Evolutionary conservation across 1,140 invertebrate species (phyloP).

Genomic region (Drosophila orosa): DNA sequence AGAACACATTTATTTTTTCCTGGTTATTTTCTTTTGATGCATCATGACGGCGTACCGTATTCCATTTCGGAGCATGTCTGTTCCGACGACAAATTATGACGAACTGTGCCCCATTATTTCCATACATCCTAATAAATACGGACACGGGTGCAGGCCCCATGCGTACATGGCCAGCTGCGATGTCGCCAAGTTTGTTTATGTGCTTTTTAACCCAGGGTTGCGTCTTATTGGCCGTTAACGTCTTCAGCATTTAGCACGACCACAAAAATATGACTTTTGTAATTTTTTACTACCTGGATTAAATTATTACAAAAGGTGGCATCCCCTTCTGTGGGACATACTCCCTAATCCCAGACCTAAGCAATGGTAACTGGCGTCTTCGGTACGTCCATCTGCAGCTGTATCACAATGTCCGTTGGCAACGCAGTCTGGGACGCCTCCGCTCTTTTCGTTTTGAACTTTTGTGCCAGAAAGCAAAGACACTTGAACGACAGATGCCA

Average conservation of each 20-base stretch:
- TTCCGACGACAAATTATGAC: constrained; percentile 66
- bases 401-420: constrained; percentile 14
- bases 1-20: neutral
- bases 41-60: constrained; percentile 10
- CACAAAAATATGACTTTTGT: constrained; percentile 24
- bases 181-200: constrained; percentile 55
- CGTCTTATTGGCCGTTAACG: constrained; percentile 38
- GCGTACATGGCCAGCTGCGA: constrained; percentile 29
- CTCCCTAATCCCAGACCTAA: neutral
- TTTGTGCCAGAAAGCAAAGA: constrained; percentile 69
- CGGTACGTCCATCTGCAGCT: constrained; percentile 4
- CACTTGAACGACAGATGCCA: constrained; percentile 68
- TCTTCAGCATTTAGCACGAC: constrained; percentile 24
- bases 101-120: constrained; percentile 55
- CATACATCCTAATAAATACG: constrained; percentile 29
- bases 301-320: neutral
- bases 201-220: constrained; percentile 63
- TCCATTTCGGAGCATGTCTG: constrained; percentile 1
- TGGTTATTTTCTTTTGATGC: neutral
- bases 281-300: neutral
- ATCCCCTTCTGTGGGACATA: too few relatives aligned
- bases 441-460: constrained; percentile 63
- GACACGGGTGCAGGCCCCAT: neutral
- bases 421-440: constrained; percentile 39
- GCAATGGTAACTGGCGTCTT: neutral